Base-by-base conservation (phyloP, 2,797 vertebrate genomes). In the Benthosema pterotum region DNA sequence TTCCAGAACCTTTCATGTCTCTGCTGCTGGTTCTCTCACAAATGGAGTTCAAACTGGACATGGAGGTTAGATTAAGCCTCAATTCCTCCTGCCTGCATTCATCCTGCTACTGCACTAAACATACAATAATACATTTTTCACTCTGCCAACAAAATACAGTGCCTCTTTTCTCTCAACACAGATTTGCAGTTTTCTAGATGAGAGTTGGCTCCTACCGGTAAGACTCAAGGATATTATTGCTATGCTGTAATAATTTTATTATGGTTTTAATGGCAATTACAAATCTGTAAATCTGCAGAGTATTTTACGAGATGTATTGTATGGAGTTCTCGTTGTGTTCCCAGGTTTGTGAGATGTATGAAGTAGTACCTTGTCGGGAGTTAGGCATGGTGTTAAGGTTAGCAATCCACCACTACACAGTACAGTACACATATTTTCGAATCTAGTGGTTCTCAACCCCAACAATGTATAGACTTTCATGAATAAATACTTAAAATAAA, bases 121-220 rank as follows among this genome's bases (percentile, higher is more conserved):
- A 38, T 38, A 32, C 32, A 9, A 6, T 32, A 38, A 38, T 38
- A 38, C 7, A 2, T 9, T 9, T 38, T 7, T 38, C 32, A 38
- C n/a, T 13, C 2, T 57, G 42, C 42, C 55, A 12, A 5, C 18
- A 45, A 12, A 14, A 25, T 25, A 25, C 22, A 5, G 22, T 5
- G 4, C 22, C 14, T 69, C n/a, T 84, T 12, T 43, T 67, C 48
- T 71, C 14, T 69, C 25, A 28, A 49, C 63, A 67, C 84, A 94
- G 93, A 95, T 94, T 32, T 94, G 92, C 84, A 95, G 93, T 83
- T 95, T 96, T 79, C 88, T 95, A 79, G 93, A 94, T 1, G 88
- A 96, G 79, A 95, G 92, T 65, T 96, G 94, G 94, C 83, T 93
- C 59, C 84, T 95, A 63, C 95, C 92, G 28, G 95, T 96, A 92